phyloP scores from a whole-genome alignment of 2,888 invertebrate species.

The Bellardia pandia region DNA sequence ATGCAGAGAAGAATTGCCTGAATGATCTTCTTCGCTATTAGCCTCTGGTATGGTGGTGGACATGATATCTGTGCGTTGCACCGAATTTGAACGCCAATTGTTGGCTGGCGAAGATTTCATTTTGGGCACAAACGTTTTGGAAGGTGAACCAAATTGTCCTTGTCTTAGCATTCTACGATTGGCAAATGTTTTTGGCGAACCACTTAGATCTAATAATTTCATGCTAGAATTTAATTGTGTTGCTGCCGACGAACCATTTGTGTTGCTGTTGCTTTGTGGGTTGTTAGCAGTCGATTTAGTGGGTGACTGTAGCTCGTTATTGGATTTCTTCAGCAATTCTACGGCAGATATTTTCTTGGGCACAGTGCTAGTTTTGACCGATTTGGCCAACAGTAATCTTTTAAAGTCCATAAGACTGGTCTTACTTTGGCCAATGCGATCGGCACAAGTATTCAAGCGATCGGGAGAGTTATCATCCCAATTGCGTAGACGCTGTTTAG shows the following conservation, averaged over 20 bases:
- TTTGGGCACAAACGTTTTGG: conserved; percentile 86
- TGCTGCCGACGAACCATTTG: conserved; percentile 7
- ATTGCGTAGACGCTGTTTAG: conserved; percentile 79
- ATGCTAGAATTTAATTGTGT: conserved; percentile 84
- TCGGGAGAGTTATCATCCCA: conserved; percentile 81
- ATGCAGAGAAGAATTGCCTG: conserved; percentile 86
- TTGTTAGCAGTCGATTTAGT: conserved; percentile 26
- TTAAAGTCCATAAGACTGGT: conserved; percentile 94
- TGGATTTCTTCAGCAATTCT: conserved; percentile 88
- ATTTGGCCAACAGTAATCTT: conserved; percentile 90
- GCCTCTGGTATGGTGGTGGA: conserved; percentile 94
- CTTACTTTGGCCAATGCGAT: conserved; percentile 88
- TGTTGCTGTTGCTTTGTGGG: conserved; percentile 23
- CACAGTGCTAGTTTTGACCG: conserved; percentile 87
- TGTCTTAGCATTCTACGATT: conserved; percentile 86
- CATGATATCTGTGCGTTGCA: conserved; percentile 90
- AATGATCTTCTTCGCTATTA: conserved; percentile 90
- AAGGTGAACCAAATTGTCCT: conserved; percentile 85
- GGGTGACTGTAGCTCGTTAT: conserved; percentile 73
- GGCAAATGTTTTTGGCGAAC: conserved; percentile 89
- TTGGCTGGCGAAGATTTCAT: conserved; percentile 86
- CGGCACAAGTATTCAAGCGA: conserved; percentile 86
- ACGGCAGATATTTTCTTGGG: conserved; percentile 89
- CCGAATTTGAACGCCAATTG: conserved; percentile 73
- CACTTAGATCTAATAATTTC: conserved; percentile 89